These are phyloP conservation scores for Euplexia lucipara DNA, from an alignment of 2,888 invertebrate genomes.

Conservation along the genomic window DNA sequence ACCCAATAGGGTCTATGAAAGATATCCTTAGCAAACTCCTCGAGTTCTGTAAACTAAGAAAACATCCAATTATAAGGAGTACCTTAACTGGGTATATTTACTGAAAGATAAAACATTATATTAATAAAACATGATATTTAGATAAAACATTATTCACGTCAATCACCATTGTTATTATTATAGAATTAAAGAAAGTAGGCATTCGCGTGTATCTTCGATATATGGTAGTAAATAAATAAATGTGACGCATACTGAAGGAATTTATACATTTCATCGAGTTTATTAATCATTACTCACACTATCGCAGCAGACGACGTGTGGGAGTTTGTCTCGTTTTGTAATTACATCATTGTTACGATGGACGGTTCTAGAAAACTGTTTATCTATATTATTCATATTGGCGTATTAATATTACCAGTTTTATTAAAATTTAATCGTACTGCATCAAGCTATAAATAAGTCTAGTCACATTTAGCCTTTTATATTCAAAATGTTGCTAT, in stretches of 20 bases:
- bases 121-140: no score
- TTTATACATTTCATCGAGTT: slow-evolving; percentile 48
- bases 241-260: slow-evolving; percentile 57
- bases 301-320: slow-evolving; percentile 48
- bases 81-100: no score
- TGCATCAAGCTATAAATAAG: slow-evolving; percentile 2
- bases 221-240: slow-evolving; percentile 48
- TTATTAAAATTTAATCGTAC: slow-evolving; percentile 11
- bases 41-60: not conserved
- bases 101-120: no score
- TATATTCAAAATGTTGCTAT: slow-evolving; percentile 9
- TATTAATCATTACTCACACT: slow-evolving; percentile 59
- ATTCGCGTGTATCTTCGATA: slow-evolving; percentile 19
- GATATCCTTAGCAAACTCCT: not conserved
- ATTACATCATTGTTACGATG: slow-evolving; percentile 52
- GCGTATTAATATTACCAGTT: not conserved
- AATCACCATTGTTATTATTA: slow-evolving; percentile 11
- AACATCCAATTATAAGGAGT: not conserved
- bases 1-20: not conserved
- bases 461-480: not conserved
- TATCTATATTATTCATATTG: slow-evolving; percentile 9
- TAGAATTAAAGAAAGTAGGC: slow-evolving; percentile 18
- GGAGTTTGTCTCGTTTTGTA: slow-evolving; percentile 42
- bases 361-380: slow-evolving; percentile 30
- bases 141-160: slow-evolving; percentile 1